Conservation (phyloP, 2,888 invertebrate genomes). For the Helleia helle region DNA sequence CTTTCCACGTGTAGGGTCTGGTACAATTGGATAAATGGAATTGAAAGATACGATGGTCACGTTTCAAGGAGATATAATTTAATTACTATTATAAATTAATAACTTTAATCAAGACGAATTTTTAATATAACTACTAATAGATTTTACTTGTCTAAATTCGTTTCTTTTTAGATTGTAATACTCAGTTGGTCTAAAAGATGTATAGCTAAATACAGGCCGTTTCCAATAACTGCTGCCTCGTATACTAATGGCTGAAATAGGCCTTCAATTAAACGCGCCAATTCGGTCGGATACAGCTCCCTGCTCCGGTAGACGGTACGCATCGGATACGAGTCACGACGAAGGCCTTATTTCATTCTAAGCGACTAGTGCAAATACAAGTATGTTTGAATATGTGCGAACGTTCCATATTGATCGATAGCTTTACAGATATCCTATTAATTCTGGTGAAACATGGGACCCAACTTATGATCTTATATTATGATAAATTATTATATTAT, state of each 20-base stretch:
- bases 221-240: constrained; percentile 43
- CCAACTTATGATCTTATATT: neutral
- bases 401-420: too few relatives aligned
- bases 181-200: too few relatives aligned
- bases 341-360: constrained; percentile 29
- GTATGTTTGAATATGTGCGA: neutral
- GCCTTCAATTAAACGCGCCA: constrained; percentile 62
- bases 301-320: constrained; percentile 41
- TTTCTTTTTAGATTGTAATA: too few relatives aligned
- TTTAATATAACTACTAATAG: too few relatives aligned
- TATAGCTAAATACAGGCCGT: too few relatives aligned
- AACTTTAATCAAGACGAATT: too few relatives aligned
- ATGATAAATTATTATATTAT: too few relatives aligned
- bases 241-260: constrained; percentile 54
- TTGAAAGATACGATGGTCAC: too few relatives aligned
- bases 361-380: constrained; percentile 22
- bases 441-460: neutral
- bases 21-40: too few relatives aligned
- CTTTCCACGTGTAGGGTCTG: neutral
- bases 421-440: neutral
- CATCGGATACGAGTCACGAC: constrained; percentile 30
- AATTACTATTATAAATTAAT: too few relatives aligned
- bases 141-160: too few relatives aligned
- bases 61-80: too few relatives aligned
- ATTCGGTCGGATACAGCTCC: constrained; percentile 45